Evolutionary conservation across 2,113 vertebrate genomes (phyloP).

Genomic region (Prionailurus bengalensis): DNA sequence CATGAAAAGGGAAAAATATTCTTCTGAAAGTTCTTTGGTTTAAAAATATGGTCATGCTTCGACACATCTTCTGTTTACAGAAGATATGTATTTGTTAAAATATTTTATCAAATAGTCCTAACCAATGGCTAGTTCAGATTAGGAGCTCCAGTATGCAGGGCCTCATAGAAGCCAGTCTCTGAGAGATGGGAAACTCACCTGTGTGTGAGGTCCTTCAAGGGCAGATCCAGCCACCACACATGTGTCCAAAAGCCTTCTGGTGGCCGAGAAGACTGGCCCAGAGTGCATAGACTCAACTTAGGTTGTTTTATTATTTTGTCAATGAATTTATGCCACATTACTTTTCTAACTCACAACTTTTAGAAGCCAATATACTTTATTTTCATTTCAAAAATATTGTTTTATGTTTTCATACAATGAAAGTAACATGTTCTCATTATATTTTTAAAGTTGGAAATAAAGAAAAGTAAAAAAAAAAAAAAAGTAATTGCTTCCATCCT

Average conservation of each 20-base stretch:
- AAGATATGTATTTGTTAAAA: slow-evolving; percentile 8
- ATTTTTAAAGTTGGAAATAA: not conserved
- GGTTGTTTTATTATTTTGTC: not conserved
- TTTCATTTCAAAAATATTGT: not conserved
- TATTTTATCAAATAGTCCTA: not conserved
- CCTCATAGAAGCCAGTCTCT: not conserved
- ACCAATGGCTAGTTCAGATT: not conserved
- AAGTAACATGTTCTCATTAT: not conserved
- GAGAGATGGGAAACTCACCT: not conserved
- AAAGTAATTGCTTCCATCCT: not conserved
- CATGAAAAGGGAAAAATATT: not conserved
- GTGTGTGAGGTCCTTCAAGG: not conserved
- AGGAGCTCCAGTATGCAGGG: not conserved
- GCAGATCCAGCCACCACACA: not conserved
- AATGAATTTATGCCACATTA: not conserved
- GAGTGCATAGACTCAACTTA: not conserved
- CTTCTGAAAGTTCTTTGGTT: not conserved
- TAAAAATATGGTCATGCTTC: not conserved
- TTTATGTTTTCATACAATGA: slow-evolving; percentile 26
- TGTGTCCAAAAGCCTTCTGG: not conserved
- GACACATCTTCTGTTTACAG: not conserved
- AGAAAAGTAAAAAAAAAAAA: not conserved
- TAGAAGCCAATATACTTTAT: not conserved
- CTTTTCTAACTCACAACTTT: slow-evolving; percentile 2
- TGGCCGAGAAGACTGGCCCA: not conserved